Percentiles rank a stretch among this genome's conserved stretches.
Evolutionary conservation across 2,797 vertebrate species (phyloP).

Genomic region (Pseudomugil tenellus): DNA sequence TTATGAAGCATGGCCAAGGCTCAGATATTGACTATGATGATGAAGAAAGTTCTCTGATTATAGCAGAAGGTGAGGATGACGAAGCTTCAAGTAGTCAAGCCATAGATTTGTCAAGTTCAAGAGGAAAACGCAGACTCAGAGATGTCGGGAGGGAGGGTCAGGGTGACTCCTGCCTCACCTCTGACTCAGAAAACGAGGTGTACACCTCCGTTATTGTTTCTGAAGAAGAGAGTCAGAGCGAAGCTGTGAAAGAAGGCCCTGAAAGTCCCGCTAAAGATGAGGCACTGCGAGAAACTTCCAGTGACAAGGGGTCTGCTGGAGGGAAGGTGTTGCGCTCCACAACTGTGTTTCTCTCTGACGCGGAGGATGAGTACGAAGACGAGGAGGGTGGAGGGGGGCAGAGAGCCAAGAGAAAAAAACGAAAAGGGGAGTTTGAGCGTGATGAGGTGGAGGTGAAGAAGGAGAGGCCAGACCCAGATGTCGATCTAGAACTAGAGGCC

Average conservation of each 20-base stretch:
- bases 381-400: conserved; percentile 73
- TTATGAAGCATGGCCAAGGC: conserved; percentile 35
- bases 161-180: conserved; percentile 81
- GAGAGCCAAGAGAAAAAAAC: conserved; percentile 74
- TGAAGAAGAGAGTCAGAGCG: conserved; percentile 84
- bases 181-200: conserved; percentile 83
- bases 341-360: conserved; percentile 86
- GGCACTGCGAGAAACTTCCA: conserved; percentile 58
- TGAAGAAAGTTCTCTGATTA: conserved; percentile 79
- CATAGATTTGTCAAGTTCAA: conserved; percentile 80
- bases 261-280: conserved; percentile 78
- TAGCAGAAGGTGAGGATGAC: conserved; percentile 81
- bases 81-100: conserved; percentile 74
- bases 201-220: conserved; percentile 85
- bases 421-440: conserved; percentile 72
- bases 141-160: conserved; percentile 64
- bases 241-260: conserved; percentile 67
- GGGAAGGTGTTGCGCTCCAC: conserved; percentile 86
- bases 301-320: conserved; percentile 71
- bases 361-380: conserved; percentile 84
- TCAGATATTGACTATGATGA: conserved; percentile 78
- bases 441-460: conserved; percentile 80
- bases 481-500: conserved; percentile 84
- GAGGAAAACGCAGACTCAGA: conserved; percentile 67
- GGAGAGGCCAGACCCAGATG: conserved; percentile 80